phyloP scores from a whole-genome alignment of 30 jellyfish, hydroid and myxozoan genomes.

The Catostylus mosaicus region DNA sequence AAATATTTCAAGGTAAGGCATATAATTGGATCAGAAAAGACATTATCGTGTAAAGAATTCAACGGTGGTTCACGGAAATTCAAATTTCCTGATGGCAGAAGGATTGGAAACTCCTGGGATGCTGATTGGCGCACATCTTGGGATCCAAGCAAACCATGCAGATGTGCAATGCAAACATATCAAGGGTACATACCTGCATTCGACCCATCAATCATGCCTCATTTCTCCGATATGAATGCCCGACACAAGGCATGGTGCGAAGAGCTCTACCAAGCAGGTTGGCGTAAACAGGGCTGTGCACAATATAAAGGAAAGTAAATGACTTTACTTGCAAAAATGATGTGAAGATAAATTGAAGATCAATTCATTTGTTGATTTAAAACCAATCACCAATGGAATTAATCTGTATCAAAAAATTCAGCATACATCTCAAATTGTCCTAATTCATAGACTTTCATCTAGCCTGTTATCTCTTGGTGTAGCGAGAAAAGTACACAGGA shows the following conservation, averaged over 20 bases:
- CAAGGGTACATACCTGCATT: conserved; percentile 93
- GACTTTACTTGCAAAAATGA: too few species aligned
- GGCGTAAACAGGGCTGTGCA: conserved; percentile 95
- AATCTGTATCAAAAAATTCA: too few species aligned
- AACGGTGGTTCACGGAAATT: conserved; percentile 82
- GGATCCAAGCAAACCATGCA: conserved; percentile 93
- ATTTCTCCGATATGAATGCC: conserved; percentile 57
- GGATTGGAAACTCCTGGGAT: conserved; percentile 90
- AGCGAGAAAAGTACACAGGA: too few species aligned
- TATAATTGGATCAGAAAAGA: conserved; percentile 73
- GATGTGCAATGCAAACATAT: conserved; percentile 90
- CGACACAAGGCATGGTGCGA: conserved; percentile 93
- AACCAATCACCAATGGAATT: too few species aligned
- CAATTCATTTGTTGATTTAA: too few species aligned
- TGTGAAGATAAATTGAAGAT: too few species aligned
- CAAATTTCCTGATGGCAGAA: conserved; percentile 81
- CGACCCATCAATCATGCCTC: conserved; percentile 90
- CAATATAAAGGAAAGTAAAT: conserved; percentile 22
- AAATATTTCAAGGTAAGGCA: conserved; percentile 77
- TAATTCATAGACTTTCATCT: too few species aligned
- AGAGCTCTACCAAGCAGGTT: conserved; percentile 82
- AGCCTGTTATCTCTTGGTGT: too few species aligned
- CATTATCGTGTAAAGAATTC: conserved; percentile 85
- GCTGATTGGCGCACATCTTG: conserved; percentile 93
- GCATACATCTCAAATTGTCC: too few species aligned